Evolutionary conservation across 2,113 vertebrate species (phyloP), one percentile per base, ranked within the genome.

Genomic region (Oxyura jamaicensis): DNA sequence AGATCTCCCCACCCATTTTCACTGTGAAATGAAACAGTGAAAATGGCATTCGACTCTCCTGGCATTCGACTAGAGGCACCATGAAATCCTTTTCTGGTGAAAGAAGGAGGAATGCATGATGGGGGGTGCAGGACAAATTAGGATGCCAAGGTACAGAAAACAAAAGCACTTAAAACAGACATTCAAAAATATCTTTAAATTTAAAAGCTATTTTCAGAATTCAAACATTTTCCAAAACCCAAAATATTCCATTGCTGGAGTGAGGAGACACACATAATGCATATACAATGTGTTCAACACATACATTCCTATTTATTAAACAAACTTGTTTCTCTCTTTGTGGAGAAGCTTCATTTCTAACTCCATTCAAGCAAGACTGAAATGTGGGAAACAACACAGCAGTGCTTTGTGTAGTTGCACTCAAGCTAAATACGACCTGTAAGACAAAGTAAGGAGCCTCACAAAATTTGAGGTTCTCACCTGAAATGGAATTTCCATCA

Each of bases 301-400:
- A 33, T 79, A 87, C 91, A 76, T 83, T 93, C 95, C 95, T 69
- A 93, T 35, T 83, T 73, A 55, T n/a, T 20, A 72, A 82, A 67
- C n/a, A 90, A 56, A 53, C 55, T 95, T n/a, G 2, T 80, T 93
- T 60, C 82, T 96, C 88, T 66, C 79, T 91, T 93, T 83, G 59
- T 89, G 58, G 25, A 22, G 46, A 29, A 82, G n/a, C 20, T 42
- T 82, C 72, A 19, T 36, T 75, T 68, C 48, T 48, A 75, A 73
- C 42, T 48, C 33, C 75, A 20, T 55, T 75, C 48, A 91, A 69
- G 80, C 25, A 35, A n/a, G 55, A 71, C 39, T 46, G 31, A 78
- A 71, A 0, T 52, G 33, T 17, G n/a, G 56, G 65, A 86, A 91
- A 78, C 33, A 81, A 26, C 26, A 25, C 22, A 22, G 25, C 62